These are phyloP conservation scores for Ichneumon xanthorius DNA, from an alignment of 2,888 invertebrate species.

Conservation along the genomic window DNA sequence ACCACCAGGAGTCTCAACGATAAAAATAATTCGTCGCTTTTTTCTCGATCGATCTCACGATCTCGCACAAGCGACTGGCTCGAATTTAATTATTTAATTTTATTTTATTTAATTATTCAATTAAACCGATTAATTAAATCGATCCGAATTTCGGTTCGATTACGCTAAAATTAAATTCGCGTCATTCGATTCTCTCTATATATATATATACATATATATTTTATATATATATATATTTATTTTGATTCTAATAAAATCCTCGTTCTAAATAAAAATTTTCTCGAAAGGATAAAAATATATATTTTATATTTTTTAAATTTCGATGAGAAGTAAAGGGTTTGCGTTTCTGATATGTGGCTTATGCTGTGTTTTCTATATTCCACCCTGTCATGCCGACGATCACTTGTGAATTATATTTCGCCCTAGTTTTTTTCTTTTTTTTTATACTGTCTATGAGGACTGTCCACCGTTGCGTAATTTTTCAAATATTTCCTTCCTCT, in stretches of 20 bases:
- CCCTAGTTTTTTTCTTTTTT: conserved; percentile 67
- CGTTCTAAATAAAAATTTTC: neutral
- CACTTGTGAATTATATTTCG: conserved; percentile 71
- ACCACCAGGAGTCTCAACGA: too few relatives aligned
- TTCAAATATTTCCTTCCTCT: conserved; percentile 42
- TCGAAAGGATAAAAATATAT: conserved; percentile 8
- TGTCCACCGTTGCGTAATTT: conserved; percentile 35
- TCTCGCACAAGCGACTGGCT: too few relatives aligned
- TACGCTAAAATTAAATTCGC: too few relatives aligned
- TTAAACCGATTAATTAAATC: neutral
- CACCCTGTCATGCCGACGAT: conserved; percentile 77
- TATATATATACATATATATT: too few relatives aligned
- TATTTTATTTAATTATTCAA: too few relatives aligned
- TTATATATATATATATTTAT: too few relatives aligned
- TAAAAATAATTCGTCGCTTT: too few relatives aligned
- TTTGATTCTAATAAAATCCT: too few relatives aligned
- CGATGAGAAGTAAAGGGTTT: conserved; percentile 58
- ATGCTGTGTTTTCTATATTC: conserved; percentile 81
- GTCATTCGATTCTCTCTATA: too few relatives aligned
- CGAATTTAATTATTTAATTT: too few relatives aligned
- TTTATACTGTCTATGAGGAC: conserved; percentile 52
- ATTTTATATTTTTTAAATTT: conserved; percentile 19
- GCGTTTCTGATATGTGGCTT: conserved; percentile 79
- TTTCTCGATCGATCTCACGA: too few relatives aligned
- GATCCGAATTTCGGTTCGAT: neutral